Evolutionary conservation across 1,140 invertebrate genomes (phyloP).

Genomic region (Pristionchus pacificus): DNA sequence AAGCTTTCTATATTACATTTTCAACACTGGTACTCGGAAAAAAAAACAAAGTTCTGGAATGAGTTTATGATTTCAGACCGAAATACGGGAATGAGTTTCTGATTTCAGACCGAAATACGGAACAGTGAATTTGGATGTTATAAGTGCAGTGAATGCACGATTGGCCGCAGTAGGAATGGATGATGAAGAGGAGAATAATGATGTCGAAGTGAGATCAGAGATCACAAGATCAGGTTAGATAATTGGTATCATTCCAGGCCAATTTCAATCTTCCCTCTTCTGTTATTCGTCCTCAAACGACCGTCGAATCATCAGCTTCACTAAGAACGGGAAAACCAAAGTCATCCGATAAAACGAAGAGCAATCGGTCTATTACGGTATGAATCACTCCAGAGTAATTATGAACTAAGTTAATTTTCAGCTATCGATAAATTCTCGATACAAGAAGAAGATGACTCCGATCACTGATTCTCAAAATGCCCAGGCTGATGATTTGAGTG

Average conservation of each 20-base stretch:
- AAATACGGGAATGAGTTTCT: too few relatives aligned
- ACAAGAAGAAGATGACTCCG: not conserved
- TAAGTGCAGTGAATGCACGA: conserved; percentile 54
- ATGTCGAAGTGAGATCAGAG: conserved; percentile 27
- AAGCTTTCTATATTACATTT: not conserved
- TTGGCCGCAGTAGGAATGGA: conserved; percentile 42
- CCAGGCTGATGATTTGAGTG: conserved; percentile 13
- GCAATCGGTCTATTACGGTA: conserved; percentile 33
- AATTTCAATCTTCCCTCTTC: conserved; percentile 29
- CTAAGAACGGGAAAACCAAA: conserved; percentile 15
- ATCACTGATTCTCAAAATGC: conserved; percentile 4
- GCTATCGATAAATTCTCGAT: conserved; percentile 10
- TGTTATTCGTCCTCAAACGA: conserved; percentile 14
- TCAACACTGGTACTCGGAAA: too few relatives aligned
- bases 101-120: conserved; percentile 50
- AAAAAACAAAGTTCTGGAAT: too few relatives aligned
- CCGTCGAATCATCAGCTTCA: conserved; percentile 20
- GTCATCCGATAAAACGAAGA: conserved; percentile 24
- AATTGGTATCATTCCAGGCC: not conserved
- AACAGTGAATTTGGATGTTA: conserved; percentile 54
- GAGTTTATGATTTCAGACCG: too few relatives aligned
- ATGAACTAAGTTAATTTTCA: conserved; percentile 10
- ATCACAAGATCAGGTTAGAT: not conserved
- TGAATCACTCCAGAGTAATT: too few relatives aligned
- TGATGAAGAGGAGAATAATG: conserved; percentile 29